phyloP scores from a whole-genome alignment of 2,797 vertebrate species.

The Poeciliopsis paucimaculata region DNA sequence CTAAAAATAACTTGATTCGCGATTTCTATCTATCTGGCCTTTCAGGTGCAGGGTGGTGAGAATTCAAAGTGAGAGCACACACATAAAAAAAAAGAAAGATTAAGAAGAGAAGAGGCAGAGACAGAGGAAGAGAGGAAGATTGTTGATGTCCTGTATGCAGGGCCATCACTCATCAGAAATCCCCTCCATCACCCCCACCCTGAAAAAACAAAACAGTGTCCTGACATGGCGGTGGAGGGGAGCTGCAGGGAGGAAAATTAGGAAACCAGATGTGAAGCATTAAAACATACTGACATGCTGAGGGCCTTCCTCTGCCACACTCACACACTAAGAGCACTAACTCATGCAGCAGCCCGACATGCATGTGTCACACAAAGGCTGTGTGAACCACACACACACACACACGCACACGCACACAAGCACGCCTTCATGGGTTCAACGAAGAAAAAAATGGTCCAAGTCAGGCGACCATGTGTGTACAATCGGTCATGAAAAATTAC shows the following conservation, averaged over 20 bases:
- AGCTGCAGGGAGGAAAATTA: conserved; percentile 75
- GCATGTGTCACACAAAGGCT: conserved; percentile 49
- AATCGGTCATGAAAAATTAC: conserved; percentile 41
- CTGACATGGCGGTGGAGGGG: conserved; percentile 75
- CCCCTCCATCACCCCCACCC: conserved; percentile 64
- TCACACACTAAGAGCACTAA: conserved; percentile 75
- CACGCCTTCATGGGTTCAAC: conserved; percentile 21
- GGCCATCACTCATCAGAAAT: conserved; percentile 82
- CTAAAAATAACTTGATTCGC: conserved; percentile 7
- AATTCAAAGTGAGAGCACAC: conserved; percentile 22
- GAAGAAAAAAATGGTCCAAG: conserved; percentile 37
- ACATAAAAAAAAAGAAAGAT: conserved; percentile 21
- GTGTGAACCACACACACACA: conserved; percentile 44
- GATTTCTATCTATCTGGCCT: not conserved
- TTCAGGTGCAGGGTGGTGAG: conserved; percentile 8
- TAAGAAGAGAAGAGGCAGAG: conserved; percentile 42
- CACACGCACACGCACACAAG: conserved; percentile 16
- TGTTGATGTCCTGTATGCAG: conserved; percentile 78
- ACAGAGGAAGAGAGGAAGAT: conserved; percentile 55
- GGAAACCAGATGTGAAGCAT: conserved; percentile 88
- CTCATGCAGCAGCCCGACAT: conserved; percentile 66
- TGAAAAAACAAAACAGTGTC: conserved; percentile 86
- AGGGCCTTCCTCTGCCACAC: conserved; percentile 78
- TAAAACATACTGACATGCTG: conserved; percentile 84
- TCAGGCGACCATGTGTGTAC: conserved; percentile 42